phyloP scores from a whole-genome alignment of 64 coral and sea anemone genomes.

The Pachyseris speciosa region DNA sequence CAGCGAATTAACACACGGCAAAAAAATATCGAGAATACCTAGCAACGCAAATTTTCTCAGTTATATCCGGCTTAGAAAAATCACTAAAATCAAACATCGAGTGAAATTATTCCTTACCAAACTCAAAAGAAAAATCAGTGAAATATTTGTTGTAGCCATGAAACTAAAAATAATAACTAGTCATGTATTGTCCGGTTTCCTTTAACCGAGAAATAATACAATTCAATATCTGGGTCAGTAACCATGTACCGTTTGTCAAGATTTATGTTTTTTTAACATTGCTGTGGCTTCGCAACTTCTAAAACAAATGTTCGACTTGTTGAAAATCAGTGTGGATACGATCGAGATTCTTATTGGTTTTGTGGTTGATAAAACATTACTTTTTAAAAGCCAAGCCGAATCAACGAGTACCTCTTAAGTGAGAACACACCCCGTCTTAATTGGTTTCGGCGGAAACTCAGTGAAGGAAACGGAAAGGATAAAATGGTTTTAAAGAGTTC shows the following conservation, averaged over 20 bases:
- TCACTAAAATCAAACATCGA: not conserved
- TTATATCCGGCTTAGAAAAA: not conserved
- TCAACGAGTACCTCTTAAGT: not conserved
- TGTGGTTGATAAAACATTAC: not conserved
- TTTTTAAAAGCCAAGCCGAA: not conserved
- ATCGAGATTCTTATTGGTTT: not conserved
- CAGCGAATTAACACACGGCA: no score
- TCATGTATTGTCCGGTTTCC: not conserved
- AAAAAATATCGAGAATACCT: not conserved
- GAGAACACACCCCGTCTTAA: not conserved
- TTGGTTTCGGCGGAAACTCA: not conserved
- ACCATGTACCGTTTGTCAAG: not conserved
- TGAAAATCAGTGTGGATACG: not conserved
- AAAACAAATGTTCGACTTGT: not conserved
- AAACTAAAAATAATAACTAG: not conserved
- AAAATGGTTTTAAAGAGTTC: not conserved
- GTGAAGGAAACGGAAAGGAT: not conserved
- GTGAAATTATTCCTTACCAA: not conserved
- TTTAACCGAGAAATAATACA: slow-evolving; percentile 15
- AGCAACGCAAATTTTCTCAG: not conserved
- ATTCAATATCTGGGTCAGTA: not conserved
- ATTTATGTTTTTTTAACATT: not conserved
- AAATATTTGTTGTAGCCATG: not conserved
- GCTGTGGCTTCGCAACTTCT: not conserved
- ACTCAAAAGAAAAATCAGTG: not conserved